These are phyloP conservation scores for Chesias legatella DNA, from an alignment of 2,888 invertebrate species.

Conservation along the genomic window DNA sequence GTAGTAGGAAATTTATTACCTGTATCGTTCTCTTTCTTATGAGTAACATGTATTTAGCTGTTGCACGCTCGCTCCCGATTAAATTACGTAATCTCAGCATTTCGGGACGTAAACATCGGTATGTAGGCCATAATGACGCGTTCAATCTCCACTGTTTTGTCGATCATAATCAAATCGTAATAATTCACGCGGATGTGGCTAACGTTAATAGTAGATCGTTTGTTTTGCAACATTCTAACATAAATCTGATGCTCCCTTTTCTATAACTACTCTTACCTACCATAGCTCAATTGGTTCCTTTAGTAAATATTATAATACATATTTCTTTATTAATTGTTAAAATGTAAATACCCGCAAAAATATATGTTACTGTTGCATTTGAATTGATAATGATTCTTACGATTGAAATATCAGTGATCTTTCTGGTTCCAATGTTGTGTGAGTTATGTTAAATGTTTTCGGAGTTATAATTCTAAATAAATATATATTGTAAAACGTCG, in stretches of 20 bases:
- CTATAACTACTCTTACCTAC: too few relatives aligned
- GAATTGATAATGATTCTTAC: too few relatives aligned
- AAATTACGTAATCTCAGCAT: slow-evolving; percentile 50
- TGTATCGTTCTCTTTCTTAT: not conserved
- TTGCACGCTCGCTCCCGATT: slow-evolving; percentile 22
- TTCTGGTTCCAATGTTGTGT: too few relatives aligned
- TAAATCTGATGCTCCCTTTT: not conserved
- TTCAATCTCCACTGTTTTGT: slow-evolving; percentile 36
- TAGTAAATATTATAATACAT: too few relatives aligned
- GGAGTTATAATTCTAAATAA: too few relatives aligned
- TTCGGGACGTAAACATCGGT: slow-evolving; percentile 58
- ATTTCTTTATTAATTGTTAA: too few relatives aligned
- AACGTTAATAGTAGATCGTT: slow-evolving; percentile 21
- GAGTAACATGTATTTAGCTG: slow-evolving; percentile 6
- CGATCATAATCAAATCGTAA: slow-evolving; percentile 47
- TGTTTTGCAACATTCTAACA: slow-evolving; percentile 20
- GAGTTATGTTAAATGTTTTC: too few relatives aligned
- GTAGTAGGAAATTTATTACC: not conserved
- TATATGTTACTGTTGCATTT: too few relatives aligned
- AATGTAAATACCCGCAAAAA: too few relatives aligned
- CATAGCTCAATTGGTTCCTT: too few relatives aligned
- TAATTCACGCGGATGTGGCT: slow-evolving; percentile 24
- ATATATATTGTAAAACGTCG: too few relatives aligned
- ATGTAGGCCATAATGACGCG: slow-evolving; percentile 56
- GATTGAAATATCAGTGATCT: too few relatives aligned